These are phyloP conservation scores for Sylvicapra grimmia DNA, from an alignment of 2,113 vertebrate species.

Conservation along the genomic window DNA sequence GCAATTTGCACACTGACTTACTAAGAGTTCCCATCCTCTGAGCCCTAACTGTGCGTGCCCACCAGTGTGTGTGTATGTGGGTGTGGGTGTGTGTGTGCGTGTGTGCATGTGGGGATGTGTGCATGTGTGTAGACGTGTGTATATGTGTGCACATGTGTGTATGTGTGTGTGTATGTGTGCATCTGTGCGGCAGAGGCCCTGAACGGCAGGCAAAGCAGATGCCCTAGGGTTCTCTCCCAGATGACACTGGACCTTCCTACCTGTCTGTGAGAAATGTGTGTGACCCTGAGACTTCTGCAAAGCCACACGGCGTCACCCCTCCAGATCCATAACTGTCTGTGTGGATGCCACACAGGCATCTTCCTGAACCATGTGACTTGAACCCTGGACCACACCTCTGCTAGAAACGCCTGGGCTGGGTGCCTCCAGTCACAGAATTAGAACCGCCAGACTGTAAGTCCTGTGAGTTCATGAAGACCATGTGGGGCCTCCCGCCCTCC, in stretches of 20 bases:
- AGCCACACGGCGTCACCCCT: neutral
- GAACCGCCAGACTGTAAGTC: rapidly evolving
- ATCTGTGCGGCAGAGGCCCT: neutral
- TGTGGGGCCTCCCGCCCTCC: neutral
- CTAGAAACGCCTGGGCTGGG: neutral
- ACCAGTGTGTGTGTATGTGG: neutral
- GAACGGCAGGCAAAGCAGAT: neutral
- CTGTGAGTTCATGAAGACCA: neutral
- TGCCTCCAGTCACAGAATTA: neutral
- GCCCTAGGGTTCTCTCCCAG: neutral
- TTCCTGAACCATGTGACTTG: neutral
- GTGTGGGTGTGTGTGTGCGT: rapidly evolving
- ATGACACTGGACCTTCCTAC: neutral
- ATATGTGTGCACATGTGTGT: neutral
- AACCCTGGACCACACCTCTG: rapidly evolving
- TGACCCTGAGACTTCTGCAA: neutral
- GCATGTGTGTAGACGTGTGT: neutral
- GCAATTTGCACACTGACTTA: neutral
- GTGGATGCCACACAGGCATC: neutral
- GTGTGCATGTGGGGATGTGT: neutral
- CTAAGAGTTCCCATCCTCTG: neutral
- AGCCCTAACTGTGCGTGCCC: neutral
- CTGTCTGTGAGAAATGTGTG: neutral
- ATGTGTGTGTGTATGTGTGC: rapidly evolving
- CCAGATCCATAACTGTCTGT: rapidly evolving